Conservation (phyloP, 2,888 invertebrate genomes). For the Lymantria monacha region DNA sequence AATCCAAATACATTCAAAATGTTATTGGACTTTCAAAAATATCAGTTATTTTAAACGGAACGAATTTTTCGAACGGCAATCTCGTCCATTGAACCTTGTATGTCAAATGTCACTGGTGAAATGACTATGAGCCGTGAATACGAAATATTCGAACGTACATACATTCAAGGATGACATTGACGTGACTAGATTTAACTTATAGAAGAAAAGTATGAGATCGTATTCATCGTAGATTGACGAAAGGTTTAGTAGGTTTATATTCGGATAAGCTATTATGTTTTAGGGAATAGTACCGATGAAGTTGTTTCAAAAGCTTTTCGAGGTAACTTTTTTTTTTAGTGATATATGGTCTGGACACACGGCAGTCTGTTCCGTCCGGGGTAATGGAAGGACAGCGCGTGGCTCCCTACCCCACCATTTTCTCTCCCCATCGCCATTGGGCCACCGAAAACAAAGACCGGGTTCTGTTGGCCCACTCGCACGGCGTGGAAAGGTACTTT, state of each 20-base stretch:
- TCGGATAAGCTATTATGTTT: not conserved
- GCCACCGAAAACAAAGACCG: no score
- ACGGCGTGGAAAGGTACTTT: no score
- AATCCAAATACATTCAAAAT: no score
- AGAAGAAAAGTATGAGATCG: slow-evolving; percentile 14
- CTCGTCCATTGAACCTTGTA: slow-evolving; percentile 44
- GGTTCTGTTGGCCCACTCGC: no score
- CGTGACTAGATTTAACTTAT: slow-evolving; percentile 52
- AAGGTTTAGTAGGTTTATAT: slow-evolving; percentile 1
- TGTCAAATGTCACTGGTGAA: slow-evolving; percentile 59
- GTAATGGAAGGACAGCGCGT: no score
- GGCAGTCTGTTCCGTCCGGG: no score
- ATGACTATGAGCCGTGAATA: slow-evolving; percentile 51
- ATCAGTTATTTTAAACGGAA: not conserved
- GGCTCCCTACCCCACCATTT: no score
- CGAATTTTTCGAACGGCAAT: slow-evolving; percentile 25
- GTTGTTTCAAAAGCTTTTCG: no score
- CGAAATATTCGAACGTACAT: slow-evolving; percentile 41
- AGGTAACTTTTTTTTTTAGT: no score
- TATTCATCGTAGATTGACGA: slow-evolving; percentile 6
- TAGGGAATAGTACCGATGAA: not conserved
- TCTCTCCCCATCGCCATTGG: no score
- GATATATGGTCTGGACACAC: no score
- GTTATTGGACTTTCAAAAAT: no score
- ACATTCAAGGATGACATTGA: slow-evolving; percentile 54